These are phyloP conservation scores for Ceraclea dissimilis DNA, from an alignment of 2,888 invertebrate genomes.

Conservation along the genomic window DNA sequence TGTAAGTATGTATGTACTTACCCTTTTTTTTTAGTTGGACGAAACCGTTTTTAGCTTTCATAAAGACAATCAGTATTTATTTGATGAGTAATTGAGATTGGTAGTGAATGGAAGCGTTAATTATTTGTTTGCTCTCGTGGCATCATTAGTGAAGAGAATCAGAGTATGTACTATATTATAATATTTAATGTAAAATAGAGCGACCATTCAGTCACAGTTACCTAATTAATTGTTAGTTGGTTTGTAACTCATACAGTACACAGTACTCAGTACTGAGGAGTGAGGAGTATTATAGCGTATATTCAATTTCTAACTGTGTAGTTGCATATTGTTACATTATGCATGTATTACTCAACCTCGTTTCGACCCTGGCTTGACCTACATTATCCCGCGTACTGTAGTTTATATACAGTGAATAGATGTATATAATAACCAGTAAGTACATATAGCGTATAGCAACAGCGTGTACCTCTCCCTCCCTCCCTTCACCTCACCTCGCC, in stretches of 20 bases:
- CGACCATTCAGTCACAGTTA: background rate
- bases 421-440: background rate
- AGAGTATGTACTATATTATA: no score
- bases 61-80: no score
- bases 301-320: background rate
- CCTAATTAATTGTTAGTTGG: background rate
- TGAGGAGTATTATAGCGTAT: no score
- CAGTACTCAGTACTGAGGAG: no score
- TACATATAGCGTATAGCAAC: background rate
- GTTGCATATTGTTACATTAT: background rate
- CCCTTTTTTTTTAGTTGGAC: no score
- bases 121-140: no score
- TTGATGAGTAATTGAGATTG: no score
- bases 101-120: no score
- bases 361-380: slow-evolving; percentile 2
- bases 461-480: background rate
- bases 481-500: background rate
- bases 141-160: no score
- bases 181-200: background rate
- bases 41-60: no score
- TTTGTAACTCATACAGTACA: background rate
- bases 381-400: background rate
- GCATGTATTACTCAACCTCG: slow-evolving; percentile 1
- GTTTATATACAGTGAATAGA: background rate
- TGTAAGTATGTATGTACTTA: no score